Conservation (phyloP, 2,113 vertebrate genomes). For the Noturus placidus region DNA sequence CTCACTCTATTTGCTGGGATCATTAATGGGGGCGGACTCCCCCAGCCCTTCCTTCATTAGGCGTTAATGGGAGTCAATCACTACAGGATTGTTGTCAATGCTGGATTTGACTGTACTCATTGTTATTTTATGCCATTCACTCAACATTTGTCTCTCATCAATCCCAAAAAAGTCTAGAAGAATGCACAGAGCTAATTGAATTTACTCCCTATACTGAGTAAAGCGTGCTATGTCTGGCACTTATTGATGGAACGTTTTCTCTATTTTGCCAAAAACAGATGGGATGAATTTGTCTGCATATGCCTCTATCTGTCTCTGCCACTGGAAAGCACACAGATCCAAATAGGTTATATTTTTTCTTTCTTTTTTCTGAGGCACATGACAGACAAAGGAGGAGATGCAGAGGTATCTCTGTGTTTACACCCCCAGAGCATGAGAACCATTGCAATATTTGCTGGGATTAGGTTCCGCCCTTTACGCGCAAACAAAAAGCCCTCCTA, state of each 20-base stretch:
- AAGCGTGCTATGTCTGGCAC: constrained; percentile 42
- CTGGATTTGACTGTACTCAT: constrained; percentile 40
- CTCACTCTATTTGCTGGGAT: constrained; percentile 37
- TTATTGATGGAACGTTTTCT: constrained; percentile 43
- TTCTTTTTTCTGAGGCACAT: constrained; percentile 15
- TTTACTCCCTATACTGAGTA: constrained; percentile 41
- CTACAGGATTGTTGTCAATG: constrained; percentile 41
- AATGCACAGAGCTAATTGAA: constrained; percentile 42
- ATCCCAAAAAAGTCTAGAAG: constrained; percentile 37
- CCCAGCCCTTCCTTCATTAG: constrained; percentile 47
- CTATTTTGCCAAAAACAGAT: constrained; percentile 48
- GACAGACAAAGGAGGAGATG: constrained; percentile 1
- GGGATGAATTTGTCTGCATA: constrained; percentile 44
- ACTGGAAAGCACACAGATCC: constrained; percentile 34
- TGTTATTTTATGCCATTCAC: constrained; percentile 46
- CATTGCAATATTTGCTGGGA: constrained; percentile 39
- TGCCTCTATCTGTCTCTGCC: constrained; percentile 44
- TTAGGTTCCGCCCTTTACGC: constrained; percentile 38
- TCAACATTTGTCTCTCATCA: constrained; percentile 35
- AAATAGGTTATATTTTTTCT: constrained; percentile 32
- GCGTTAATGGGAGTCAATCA: constrained; percentile 43
- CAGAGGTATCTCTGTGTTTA: constrained; percentile 24
- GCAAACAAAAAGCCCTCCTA: constrained; percentile 38
- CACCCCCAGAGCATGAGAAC: constrained; percentile 30
- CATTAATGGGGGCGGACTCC: constrained; percentile 41